These are phyloP conservation scores for Conus canariensis DNA, from an alignment of 2,888 invertebrate genomes.

Conservation along the genomic window DNA sequence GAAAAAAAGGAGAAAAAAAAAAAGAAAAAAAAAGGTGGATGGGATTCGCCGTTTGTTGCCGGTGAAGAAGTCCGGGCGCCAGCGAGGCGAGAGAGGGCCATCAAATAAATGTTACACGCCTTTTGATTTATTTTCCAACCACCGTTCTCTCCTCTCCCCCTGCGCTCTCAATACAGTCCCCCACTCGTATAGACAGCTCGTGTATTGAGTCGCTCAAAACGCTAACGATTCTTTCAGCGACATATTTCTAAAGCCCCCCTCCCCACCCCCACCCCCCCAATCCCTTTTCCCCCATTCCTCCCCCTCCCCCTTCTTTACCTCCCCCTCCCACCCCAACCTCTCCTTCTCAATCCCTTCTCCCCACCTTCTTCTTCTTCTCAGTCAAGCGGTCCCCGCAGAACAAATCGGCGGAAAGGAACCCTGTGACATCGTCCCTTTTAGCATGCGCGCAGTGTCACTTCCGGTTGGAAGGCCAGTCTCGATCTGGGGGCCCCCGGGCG, in stretches of 20 bases:
- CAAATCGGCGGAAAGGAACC: conserved; percentile 35
- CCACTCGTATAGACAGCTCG: conserved; percentile 32
- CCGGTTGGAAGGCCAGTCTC: conserved; percentile 47
- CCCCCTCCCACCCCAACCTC: background rate
- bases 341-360: background rate
- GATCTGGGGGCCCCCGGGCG: conserved; percentile 42
- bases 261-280: background rate
- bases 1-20: background rate
- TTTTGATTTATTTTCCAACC: conserved; percentile 40
- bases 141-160: background rate
- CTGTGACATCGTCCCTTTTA: conserved; percentile 15
- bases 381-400: background rate
- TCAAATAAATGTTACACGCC: conserved; percentile 45
- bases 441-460: conserved; percentile 42
- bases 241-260: conserved; percentile 15
- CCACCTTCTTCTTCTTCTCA: background rate
- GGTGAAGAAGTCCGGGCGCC: conserved; percentile 31
- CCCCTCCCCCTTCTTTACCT: background rate
- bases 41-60: background rate
- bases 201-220: conserved; percentile 36
- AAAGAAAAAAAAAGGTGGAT: background rate
- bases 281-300: background rate
- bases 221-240: conserved; percentile 38
- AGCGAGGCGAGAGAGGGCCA: conserved; percentile 26
- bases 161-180: conserved; percentile 3